Conservation (phyloP, 2,888 invertebrate species). For the Heliothis peltigera region DNA sequence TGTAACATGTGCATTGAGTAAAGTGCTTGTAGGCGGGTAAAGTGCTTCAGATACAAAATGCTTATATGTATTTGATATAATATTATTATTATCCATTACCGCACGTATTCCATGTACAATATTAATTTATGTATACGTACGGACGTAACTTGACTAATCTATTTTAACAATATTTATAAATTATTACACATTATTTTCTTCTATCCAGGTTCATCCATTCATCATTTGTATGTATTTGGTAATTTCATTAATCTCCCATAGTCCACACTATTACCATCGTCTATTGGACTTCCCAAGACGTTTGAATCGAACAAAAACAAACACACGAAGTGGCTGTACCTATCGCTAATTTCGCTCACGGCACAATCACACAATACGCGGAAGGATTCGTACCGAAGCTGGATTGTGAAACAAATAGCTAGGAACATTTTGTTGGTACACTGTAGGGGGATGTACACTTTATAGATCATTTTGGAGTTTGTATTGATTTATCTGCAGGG, state of each 20-base stretch:
- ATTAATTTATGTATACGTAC: too few species aligned
- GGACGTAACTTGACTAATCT: too few species aligned
- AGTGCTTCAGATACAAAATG: slow-evolving; percentile 44
- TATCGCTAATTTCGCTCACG: slow-evolving; percentile 77
- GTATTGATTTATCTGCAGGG: neutral
- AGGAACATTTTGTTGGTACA: slow-evolving; percentile 20
- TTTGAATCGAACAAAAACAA: slow-evolving; percentile 73
- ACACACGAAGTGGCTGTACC: slow-evolving; percentile 70
- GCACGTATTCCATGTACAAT: neutral
- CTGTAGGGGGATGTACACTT: slow-evolving; percentile 3
- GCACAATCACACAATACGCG: slow-evolving; percentile 82
- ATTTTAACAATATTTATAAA: too few species aligned
- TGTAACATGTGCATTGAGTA: slow-evolving; percentile 52
- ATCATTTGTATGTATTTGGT: neutral
- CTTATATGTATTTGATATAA: slow-evolving; percentile 11
- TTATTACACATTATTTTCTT: too few species aligned
- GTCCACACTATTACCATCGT: slow-evolving; percentile 56
- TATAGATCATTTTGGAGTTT: neutral
- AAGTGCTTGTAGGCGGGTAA: slow-evolving; percentile 52
- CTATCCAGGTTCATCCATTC: too few species aligned
- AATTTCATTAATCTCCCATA: neutral
- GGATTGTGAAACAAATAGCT: slow-evolving; percentile 34
- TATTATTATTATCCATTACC: slow-evolving; percentile 14
- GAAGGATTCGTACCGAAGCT: slow-evolving; percentile 70
- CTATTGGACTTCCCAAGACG: slow-evolving; percentile 79